Conservation (phyloP, 2,888 invertebrate species). For the Cantharis lateralis region DNA sequence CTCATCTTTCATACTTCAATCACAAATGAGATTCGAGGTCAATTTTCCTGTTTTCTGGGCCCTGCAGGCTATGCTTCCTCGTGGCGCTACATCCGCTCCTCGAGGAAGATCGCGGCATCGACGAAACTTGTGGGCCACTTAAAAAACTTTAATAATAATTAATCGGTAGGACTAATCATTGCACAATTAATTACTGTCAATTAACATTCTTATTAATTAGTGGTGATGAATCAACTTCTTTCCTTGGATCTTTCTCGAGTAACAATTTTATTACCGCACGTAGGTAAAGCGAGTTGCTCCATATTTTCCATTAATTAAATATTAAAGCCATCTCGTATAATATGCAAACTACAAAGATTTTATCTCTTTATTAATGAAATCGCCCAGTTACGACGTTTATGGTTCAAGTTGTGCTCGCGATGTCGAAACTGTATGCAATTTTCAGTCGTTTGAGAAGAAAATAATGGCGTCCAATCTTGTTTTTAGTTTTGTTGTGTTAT, state of each 20-base stretch:
- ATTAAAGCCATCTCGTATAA: conserved; percentile 35
- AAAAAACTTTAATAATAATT: neutral
- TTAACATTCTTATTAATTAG: neutral
- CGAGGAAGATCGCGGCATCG: neutral
- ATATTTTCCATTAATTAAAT: conserved; percentile 46
- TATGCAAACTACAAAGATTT: conserved; percentile 42
- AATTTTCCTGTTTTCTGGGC: neutral
- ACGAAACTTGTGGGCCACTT: neutral
- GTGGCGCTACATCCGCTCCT: neutral
- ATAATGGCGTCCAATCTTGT: neutral
- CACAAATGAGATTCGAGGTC: neutral
- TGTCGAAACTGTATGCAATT: neutral
- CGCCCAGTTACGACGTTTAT: conserved; percentile 7
- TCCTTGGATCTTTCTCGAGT: neutral
- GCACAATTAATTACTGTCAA: neutral
- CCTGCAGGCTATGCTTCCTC: neutral
- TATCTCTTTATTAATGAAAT: conserved; percentile 37
- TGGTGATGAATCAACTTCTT: neutral
- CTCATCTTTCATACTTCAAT: neutral
- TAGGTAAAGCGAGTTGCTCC: conserved; percentile 26
- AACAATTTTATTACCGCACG: neutral
- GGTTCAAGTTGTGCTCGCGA: neutral
- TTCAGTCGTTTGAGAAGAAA: neutral
- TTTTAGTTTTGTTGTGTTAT: neutral
- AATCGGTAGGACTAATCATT: neutral